Percentiles rank a stretch among this genome's conserved stretches.
These are phyloP conservation scores for Cheilosia grossa DNA, from an alignment of 2,888 invertebrate species.

Conservation along the genomic window DNA sequence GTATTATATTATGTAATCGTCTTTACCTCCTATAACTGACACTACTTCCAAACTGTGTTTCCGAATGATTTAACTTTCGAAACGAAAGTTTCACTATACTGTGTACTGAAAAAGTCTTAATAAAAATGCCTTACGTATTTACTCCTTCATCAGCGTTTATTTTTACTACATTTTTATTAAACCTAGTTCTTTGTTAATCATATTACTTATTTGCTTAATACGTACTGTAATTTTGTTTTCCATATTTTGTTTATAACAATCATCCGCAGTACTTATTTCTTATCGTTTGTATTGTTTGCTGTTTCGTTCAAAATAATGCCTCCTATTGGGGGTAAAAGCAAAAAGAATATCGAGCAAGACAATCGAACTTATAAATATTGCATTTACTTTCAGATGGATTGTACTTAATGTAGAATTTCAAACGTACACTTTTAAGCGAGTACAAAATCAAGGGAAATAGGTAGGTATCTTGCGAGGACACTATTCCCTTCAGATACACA, in stretches of 20 bases:
- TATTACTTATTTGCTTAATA: conserved; percentile 46
- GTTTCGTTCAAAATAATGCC: conserved; percentile 28
- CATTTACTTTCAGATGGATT: conserved; percentile 17
- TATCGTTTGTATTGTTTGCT: conserved; percentile 4
- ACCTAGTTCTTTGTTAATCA: conserved; percentile 61
- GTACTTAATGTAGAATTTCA: conserved; percentile 23
- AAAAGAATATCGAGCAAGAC: background rate
- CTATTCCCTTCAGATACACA: conserved; percentile 21
- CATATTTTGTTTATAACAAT: conserved; percentile 56
- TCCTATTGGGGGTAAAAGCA: conserved; percentile 20
- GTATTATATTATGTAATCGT: no score
- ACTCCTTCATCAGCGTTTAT: conserved; percentile 51
- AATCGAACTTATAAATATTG: conserved; percentile 14
- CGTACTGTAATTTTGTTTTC: conserved; percentile 58
- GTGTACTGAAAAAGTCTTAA: background rate
- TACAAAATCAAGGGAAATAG: conserved; percentile 41
- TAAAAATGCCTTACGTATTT: background rate
- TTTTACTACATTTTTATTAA: conserved; percentile 67
- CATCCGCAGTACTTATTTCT: conserved; percentile 38
- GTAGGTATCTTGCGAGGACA: conserved; percentile 29
- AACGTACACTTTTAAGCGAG: conserved; percentile 15
- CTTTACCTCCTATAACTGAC: no score
- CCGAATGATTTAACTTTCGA: no score
- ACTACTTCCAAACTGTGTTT: no score
- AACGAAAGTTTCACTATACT: no score